Conservation (phyloP, 2,888 invertebrate genomes). For the Maniola hyperantus region DNA sequence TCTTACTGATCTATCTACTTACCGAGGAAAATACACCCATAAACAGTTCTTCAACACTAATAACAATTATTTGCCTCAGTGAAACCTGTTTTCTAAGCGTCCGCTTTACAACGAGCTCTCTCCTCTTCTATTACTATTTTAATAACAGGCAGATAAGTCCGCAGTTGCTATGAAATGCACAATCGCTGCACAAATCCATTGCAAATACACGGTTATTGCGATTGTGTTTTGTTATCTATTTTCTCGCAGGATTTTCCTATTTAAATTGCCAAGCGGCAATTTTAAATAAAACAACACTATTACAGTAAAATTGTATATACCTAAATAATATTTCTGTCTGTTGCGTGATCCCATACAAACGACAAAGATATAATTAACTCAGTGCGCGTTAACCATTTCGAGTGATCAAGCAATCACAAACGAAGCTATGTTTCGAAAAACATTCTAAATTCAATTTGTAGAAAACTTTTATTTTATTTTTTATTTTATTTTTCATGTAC, state of each 20-base stretch:
- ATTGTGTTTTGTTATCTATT: slow-evolving; percentile 20
- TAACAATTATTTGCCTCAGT: slow-evolving; percentile 7
- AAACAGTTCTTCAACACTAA: slow-evolving; percentile 1
- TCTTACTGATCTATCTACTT: too few species aligned
- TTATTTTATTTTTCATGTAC: too few species aligned
- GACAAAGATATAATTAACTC: too few species aligned
- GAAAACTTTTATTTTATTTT: too few species aligned
- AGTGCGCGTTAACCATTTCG: too few species aligned
- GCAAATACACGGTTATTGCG: slow-evolving; percentile 26
- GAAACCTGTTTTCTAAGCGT: slow-evolving; percentile 6
- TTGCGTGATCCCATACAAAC: too few species aligned
- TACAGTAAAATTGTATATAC: too few species aligned
- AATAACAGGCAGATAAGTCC: slow-evolving; percentile 26
- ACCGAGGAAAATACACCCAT: not conserved
- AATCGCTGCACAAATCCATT: slow-evolving; percentile 22
- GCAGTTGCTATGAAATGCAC: slow-evolving; percentile 18
- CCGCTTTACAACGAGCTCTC: slow-evolving; percentile 14
- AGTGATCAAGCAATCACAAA: too few species aligned
- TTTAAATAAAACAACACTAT: not conserved
- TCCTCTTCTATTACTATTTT: slow-evolving; percentile 19
- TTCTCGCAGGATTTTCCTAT: slow-evolving; percentile 11
- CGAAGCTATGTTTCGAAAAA: too few species aligned
- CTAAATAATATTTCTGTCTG: too few species aligned
- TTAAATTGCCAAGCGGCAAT: not conserved
- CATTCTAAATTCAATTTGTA: too few species aligned